These are phyloP conservation scores for Melanotaenia trifasciata DNA, from an alignment of 2,797 vertebrate genomes.

Conservation along the genomic window DNA sequence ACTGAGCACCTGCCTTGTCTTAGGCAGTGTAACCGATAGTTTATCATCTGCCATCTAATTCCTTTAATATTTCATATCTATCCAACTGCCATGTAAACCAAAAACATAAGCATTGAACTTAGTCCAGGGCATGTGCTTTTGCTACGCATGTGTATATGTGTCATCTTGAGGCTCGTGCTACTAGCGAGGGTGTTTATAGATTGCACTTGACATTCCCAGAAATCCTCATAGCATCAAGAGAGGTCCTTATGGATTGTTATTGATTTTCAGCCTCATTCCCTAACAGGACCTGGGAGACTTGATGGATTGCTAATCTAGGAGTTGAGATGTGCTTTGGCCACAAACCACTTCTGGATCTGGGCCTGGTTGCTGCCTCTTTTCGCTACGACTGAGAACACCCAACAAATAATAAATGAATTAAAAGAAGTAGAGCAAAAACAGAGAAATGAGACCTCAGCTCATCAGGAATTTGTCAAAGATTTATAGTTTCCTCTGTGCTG, in stretches of 20 bases:
- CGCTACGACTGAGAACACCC: constrained; percentile 49
- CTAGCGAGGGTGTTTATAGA: constrained; percentile 42
- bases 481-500: constrained; percentile 61
- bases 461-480: constrained; percentile 67
- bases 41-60: constrained; percentile 27
- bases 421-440: constrained; percentile 53
- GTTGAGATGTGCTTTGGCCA: constrained; percentile 69
- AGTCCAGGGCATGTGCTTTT: constrained; percentile 6
- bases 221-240: constrained; percentile 62
- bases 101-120: constrained; percentile 8
- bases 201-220: constrained; percentile 68
- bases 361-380: constrained; percentile 54
- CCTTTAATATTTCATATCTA: constrained; percentile 48
- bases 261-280: constrained; percentile 68
- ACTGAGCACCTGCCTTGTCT: constrained; percentile 1
- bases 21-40: constrained; percentile 13
- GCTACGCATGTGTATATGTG: neutral
- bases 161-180: constrained; percentile 13
- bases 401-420: constrained; percentile 74
- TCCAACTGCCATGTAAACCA: constrained; percentile 15
- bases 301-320: constrained; percentile 76
- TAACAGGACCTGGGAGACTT: constrained; percentile 67
- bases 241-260: constrained; percentile 72
- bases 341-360: constrained; percentile 59
- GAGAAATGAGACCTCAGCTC: constrained; percentile 52